Evolutionary conservation across 2,888 invertebrate genomes (phyloP).

Genomic region (Pterobdella sp.): DNA sequence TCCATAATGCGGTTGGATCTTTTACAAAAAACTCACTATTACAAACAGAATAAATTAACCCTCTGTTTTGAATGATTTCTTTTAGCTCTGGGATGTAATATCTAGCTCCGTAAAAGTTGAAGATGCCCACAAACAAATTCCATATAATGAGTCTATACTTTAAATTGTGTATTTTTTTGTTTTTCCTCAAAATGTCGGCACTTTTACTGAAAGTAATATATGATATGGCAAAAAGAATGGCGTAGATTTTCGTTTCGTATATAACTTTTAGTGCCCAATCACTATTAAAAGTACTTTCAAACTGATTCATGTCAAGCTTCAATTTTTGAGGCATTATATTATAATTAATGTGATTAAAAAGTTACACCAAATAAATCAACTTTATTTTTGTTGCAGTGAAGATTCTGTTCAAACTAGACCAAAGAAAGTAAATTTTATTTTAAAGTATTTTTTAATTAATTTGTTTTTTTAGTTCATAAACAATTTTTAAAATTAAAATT

Average conservation of each 20-base stretch:
- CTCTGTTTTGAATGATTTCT: not conserved
- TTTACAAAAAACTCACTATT: not conserved
- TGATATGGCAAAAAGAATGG: not conserved
- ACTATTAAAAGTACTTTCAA: constrained; percentile 4
- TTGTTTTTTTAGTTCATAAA: not conserved
- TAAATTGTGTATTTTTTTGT: not conserved
- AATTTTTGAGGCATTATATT: not conserved
- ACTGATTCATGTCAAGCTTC: not conserved
- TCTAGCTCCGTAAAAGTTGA: not conserved
- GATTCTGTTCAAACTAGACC: not conserved
- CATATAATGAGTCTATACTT: not conserved
- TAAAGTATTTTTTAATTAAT: not conserved
- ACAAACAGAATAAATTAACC: not conserved
- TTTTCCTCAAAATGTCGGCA: not conserved
- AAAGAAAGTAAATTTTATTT: not conserved
- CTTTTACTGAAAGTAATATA: not conserved
- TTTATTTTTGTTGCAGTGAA: too few relatives aligned
- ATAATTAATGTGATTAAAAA: too few relatives aligned
- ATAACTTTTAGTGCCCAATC: not conserved
- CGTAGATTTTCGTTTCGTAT: not conserved
- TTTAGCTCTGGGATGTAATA: not conserved
- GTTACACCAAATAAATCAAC: too few relatives aligned
- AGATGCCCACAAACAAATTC: not conserved
- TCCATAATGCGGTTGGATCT: constrained; percentile 83
- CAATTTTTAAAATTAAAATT: not conserved